phyloP scores from a whole-genome alignment of 2,888 invertebrate species.

The Dasysyrphus tricinctus region DNA sequence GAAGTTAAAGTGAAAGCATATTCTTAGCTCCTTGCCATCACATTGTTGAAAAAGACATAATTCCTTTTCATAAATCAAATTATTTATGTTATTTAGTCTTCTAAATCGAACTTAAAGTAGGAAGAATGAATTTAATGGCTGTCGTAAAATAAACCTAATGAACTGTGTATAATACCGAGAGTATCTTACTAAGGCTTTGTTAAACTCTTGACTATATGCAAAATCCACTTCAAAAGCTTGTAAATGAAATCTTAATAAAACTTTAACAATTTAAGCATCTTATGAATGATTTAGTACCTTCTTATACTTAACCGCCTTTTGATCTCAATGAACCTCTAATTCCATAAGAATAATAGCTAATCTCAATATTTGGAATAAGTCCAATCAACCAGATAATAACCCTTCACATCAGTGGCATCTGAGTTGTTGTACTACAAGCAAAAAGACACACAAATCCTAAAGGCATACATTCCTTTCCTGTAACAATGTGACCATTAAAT shows the following conservation, averaged over 20 bases:
- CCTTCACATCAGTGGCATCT: slow-evolving; percentile 43
- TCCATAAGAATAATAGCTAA: slow-evolving; percentile 56
- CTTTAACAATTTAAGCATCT: neutral
- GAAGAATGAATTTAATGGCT: neutral
- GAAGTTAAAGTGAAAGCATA: too few relatives aligned
- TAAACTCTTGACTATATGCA: neutral
- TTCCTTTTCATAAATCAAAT: slow-evolving; percentile 8
- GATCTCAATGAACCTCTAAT: slow-evolving; percentile 34
- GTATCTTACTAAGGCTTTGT: neutral
- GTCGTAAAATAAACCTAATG: slow-evolving; percentile 12
- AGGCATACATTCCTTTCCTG: slow-evolving; percentile 19
- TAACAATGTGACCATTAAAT: slow-evolving; percentile 58
- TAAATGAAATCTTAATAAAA: slow-evolving; percentile 29
- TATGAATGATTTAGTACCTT: slow-evolving; percentile 56
- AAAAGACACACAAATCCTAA: slow-evolving; percentile 11
- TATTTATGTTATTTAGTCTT: neutral
- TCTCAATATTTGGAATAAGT: slow-evolving; percentile 72
- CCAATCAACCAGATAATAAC: slow-evolving; percentile 51
- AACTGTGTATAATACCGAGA: slow-evolving; percentile 1
- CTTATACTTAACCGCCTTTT: slow-evolving; percentile 43
- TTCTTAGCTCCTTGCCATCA: neutral
- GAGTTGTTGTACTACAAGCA: neutral
- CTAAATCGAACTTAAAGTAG: neutral
- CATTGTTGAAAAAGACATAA: neutral
- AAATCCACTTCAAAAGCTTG: slow-evolving; percentile 20